A percentile compares a stretch with the other conserved stretches of the same genome.
These are phyloP conservation scores for Rhizoglyphus robini DNA, from an alignment of 1,140 invertebrate species.

Conservation along the genomic window DNA sequence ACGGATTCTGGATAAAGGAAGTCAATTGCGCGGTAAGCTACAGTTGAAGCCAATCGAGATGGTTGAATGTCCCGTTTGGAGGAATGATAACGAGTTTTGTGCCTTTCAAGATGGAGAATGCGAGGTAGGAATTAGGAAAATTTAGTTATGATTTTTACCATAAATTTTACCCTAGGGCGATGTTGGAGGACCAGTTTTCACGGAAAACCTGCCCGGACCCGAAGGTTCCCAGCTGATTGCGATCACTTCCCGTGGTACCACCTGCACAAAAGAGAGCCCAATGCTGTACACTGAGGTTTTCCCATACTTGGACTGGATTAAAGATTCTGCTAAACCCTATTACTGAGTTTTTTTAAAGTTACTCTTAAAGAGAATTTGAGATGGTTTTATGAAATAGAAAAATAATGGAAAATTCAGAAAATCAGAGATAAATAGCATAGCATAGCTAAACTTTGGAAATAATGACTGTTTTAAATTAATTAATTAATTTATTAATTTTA, in stretches of 20 bases:
- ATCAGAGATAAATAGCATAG: too few species aligned
- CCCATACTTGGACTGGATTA: constrained; percentile 13
- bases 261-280: not conserved
- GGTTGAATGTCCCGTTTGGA: not conserved
- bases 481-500: too few species aligned
- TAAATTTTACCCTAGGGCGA: constrained; percentile 8
- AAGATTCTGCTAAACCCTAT: constrained; percentile 15
- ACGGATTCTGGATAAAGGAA: not conserved
- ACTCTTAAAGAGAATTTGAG: too few species aligned
- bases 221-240: not conserved
- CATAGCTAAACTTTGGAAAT: too few species aligned
- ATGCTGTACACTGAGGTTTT: not conserved
- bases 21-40: not conserved
- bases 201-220: not conserved
- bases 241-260: not conserved
- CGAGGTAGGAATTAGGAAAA: not conserved
- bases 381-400: too few species aligned
- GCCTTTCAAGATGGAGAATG: not conserved
- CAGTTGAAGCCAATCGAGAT: constrained; percentile 6
- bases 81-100: constrained; percentile 12
- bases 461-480: too few species aligned
- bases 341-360: not conserved
- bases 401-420: too few species aligned
- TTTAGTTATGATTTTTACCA: not conserved
- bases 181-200: constrained; percentile 14